Evolutionary conservation across 92 coral and sea anemone genomes (phyloP), one percentile per base, ranked within the genome.

Genomic region (Epizoanthus scotinus): DNA sequence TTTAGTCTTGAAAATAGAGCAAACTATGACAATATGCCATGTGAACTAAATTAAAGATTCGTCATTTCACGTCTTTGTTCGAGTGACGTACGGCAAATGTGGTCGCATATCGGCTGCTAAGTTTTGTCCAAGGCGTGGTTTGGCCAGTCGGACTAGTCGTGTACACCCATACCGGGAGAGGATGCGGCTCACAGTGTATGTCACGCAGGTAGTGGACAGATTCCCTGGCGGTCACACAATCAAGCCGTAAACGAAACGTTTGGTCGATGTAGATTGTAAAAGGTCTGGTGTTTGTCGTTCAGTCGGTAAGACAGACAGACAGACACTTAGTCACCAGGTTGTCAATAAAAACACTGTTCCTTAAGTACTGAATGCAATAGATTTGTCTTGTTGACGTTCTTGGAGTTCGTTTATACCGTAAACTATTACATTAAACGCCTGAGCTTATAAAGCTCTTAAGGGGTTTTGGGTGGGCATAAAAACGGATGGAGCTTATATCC

Each of bases 341-440:
- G 70, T 64, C 70, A 64, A 64, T 64, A 64, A 64, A 64, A 64
- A 64, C 70, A 64, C 25, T 64, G 70, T 64, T 64, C 70, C 69
- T 64, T 64, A 64, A 64, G 31, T 62, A 62, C 38, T 62, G 70
- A 64, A 64, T 64, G n/a, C 21, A 64, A 64, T 17, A 36, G 2
- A 31, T 34, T 63, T 63, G 47, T 64, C 70, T 63, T 63, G 67
- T 64, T 64, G 15, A 47, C 52, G 52, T 47, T 47, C 9, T 47
- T 12, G 52, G 9, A 10, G 52, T 47, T 15, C 5, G 3, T 47
- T 12, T 47, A 8, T 44, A 10, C n/a, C n/a, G n/a, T n/a, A n/a
- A n/a, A n/a, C n/a, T n/a, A n/a, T n/a, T n/a, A n/a, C n/a, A n/a
- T n/a, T n/a, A n/a, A n/a, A n/a, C n/a, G n/a, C n/a, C n/a, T n/a